A percentile compares a stretch with the other conserved stretches of the same genome.
These are phyloP conservation scores for Rhinopithecus roxellana DNA, from an alignment of 2,113 vertebrate species.

Conservation along the genomic window DNA sequence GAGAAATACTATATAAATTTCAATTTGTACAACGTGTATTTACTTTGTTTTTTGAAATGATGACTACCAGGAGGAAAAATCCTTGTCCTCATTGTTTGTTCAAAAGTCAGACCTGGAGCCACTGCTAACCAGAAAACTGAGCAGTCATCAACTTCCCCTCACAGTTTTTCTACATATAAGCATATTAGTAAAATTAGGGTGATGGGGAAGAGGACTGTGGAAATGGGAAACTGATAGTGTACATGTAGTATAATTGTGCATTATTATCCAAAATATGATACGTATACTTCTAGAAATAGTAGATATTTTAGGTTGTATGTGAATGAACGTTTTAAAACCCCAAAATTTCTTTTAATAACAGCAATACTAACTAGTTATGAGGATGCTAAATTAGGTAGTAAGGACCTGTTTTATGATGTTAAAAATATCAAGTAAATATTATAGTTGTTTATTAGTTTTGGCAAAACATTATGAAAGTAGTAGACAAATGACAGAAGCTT, in stretches of 20 bases:
- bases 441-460: background rate
- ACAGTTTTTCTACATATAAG: background rate
- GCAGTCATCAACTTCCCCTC: background rate
- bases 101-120: background rate
- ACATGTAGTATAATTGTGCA: background rate
- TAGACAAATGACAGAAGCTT: background rate
- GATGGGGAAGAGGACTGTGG: background rate
- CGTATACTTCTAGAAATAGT: background rate
- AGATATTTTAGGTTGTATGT: background rate
- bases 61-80: background rate
- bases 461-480: background rate
- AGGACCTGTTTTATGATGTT: background rate
- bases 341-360: background rate
- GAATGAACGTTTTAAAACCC: background rate
- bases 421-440: slow-evolving; percentile 6
- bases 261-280: background rate
- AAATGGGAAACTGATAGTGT: background rate
- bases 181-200: background rate
- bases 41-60: background rate
- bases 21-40: background rate
- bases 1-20: background rate
- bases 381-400: background rate
- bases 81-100: background rate
- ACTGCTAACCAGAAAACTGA: background rate
- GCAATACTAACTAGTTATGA: background rate